Conservation (phyloP, 2,797 vertebrate species). For the Pampus argenteus region DNA sequence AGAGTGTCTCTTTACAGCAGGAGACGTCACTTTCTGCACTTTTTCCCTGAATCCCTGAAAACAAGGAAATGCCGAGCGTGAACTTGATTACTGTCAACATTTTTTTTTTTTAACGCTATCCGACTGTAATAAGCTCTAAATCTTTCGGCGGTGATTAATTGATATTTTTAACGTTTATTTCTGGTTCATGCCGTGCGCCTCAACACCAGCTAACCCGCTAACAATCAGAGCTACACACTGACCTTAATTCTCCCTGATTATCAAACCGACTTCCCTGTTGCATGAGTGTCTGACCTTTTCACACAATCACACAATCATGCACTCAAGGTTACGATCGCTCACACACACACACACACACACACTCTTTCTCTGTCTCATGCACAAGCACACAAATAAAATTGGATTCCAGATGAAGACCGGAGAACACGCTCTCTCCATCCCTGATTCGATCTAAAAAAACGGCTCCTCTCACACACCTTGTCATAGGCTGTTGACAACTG, state of each 20-base stretch:
- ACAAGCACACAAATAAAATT: conserved; percentile 19
- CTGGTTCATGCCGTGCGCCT: not conserved
- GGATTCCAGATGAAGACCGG: conserved; percentile 8
- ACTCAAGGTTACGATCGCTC: conserved; percentile 44
- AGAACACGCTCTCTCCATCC: not conserved
- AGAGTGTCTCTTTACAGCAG: not conserved
- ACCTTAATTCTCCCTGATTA: conserved; percentile 67
- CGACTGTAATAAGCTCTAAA: not conserved
- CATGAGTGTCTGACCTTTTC: conserved; percentile 57
- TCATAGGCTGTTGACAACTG: conserved; percentile 49
- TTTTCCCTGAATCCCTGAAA: no score
- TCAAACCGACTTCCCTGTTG: conserved; percentile 29
- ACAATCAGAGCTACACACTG: conserved; percentile 45
- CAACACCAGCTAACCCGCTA: conserved; percentile 12
- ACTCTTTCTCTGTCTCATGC: not conserved
- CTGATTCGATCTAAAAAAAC: conserved; percentile 44
- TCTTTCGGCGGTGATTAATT: conserved; percentile 12
- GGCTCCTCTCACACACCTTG: conserved; percentile 35
- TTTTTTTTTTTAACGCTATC: not conserved
- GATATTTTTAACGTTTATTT: conserved; percentile 39
- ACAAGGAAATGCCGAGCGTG: not conserved
- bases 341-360: conserved; percentile 7
- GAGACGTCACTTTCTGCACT: no score
- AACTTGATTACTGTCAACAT: not conserved
- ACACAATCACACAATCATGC: conserved; percentile 43